Percentiles rank a stretch among this genome's conserved stretches.
Conservation (phyloP, 2,888 invertebrate species). For the Leucophora obtusa region DNA sequence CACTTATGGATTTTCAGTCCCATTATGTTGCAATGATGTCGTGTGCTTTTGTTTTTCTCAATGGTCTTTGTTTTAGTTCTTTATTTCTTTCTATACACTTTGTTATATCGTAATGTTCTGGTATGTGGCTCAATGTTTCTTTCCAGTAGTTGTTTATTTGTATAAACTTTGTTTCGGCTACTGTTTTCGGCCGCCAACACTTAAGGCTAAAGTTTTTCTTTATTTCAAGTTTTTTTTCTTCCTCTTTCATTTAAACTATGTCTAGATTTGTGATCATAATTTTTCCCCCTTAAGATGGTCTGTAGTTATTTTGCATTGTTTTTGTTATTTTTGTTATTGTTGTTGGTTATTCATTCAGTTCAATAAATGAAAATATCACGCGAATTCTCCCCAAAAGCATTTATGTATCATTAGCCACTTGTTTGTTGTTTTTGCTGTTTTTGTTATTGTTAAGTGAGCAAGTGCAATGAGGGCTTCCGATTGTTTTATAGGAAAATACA, state of each 20-base stretch:
- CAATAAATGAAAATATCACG: conserved; percentile 68
- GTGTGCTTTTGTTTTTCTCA: conserved; percentile 33
- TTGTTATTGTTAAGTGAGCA: conserved; percentile 18
- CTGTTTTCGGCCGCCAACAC: conserved; percentile 61
- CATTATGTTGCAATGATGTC: conserved; percentile 34
- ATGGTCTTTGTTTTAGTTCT: neutral
- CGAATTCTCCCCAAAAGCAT: conserved; percentile 64
- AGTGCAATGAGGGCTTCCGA: conserved; percentile 37
- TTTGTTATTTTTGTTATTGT: conserved; percentile 7
- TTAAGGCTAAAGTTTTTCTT: conserved; percentile 41
- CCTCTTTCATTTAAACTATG: conserved; percentile 35
- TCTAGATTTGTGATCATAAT: conserved; percentile 54
- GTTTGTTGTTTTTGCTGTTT: conserved; percentile 51
- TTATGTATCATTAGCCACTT: conserved; percentile 66
- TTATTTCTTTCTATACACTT: neutral
- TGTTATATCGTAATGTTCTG: conserved; percentile 23
- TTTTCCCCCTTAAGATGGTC: conserved; percentile 45
- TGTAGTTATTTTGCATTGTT: conserved; percentile 32
- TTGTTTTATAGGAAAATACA: neutral
- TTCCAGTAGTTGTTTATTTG: conserved; percentile 55
- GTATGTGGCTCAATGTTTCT: conserved; percentile 35
- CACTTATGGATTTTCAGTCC: neutral
- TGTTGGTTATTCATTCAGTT: conserved; percentile 49
- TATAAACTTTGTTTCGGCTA: conserved; percentile 59
- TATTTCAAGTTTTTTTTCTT: conserved; percentile 3